Conservation (phyloP, 2,797 vertebrate genomes). For the Holocentrus rufus region DNA sequence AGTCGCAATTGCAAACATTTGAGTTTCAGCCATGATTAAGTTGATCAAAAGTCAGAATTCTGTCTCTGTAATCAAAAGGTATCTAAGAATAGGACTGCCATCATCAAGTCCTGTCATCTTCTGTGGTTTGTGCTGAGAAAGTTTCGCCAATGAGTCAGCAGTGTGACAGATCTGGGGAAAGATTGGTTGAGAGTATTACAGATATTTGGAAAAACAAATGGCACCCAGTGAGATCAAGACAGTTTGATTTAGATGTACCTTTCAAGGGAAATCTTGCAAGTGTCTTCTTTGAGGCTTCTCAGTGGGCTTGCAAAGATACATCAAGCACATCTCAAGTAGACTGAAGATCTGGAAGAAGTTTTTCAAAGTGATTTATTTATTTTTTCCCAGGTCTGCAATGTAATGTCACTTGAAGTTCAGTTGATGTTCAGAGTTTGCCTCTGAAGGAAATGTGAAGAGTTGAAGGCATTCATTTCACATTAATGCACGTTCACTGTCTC, state of each 20-base stretch:
- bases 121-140: neutral
- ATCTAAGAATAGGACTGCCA: slow-evolving; percentile 36
- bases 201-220: neutral
- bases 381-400: neutral
- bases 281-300: slow-evolving; percentile 7
- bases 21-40: slow-evolving; percentile 36
- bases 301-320: neutral
- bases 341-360: neutral
- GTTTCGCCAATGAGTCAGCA: slow-evolving; percentile 25
- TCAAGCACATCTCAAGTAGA: neutral
- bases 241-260: neutral
- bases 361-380: neutral
- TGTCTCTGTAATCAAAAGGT: slow-evolving; percentile 16
- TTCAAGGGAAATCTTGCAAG: neutral
- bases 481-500: neutral
- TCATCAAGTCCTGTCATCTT: slow-evolving; percentile 24
- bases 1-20: slow-evolving; percentile 22
- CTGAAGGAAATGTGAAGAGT: neutral
- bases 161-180: slow-evolving; percentile 40
- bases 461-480: neutral
- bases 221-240: neutral
- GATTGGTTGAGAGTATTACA: neutral
- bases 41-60: slow-evolving; percentile 20
- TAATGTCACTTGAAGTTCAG: neutral
- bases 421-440: neutral